These are phyloP conservation scores for Tuberolachnus salignus DNA, from an alignment of 2,888 invertebrate species.

Conservation along the genomic window DNA sequence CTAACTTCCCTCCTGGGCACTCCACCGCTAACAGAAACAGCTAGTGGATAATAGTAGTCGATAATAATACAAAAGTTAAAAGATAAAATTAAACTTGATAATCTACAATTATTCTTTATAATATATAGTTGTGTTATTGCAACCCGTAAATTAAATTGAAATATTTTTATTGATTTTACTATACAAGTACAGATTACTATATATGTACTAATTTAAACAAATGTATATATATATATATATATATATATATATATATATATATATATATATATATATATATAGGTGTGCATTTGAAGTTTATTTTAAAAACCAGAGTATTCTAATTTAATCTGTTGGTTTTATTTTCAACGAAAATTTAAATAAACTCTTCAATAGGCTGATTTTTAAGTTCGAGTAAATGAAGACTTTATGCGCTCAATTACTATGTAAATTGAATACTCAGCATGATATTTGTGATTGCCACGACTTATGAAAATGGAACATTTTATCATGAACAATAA, in stretches of 20 bases:
- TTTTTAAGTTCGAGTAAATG: slow-evolving; percentile 31
- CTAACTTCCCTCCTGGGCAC: no score
- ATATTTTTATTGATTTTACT: no score
- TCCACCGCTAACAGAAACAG: no score
- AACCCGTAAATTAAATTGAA: no score
- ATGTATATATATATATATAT: not conserved
- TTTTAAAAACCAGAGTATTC: slow-evolving; percentile 13
- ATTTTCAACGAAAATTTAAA: slow-evolving; percentile 26
- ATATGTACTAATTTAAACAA: no score
- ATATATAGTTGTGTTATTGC: no score
- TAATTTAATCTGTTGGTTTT: slow-evolving; percentile 22
- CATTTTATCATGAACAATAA: slow-evolving; percentile 54
- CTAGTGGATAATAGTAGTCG: no score
- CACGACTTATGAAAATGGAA: slow-evolving; percentile 48
- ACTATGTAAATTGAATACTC: slow-evolving; percentile 54
- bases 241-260: not conserved
- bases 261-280: not conserved
- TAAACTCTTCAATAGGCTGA: slow-evolving; percentile 38
- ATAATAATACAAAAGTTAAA: no score
- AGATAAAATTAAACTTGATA: no score
- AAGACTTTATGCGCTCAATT: slow-evolving; percentile 38
- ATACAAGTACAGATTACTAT: no score
- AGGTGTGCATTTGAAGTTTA: no score
- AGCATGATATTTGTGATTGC: slow-evolving; percentile 46
- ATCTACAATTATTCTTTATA: no score